phyloP scores from a whole-genome alignment of 2,797 vertebrate species.

The Myotis findleyi region DNA sequence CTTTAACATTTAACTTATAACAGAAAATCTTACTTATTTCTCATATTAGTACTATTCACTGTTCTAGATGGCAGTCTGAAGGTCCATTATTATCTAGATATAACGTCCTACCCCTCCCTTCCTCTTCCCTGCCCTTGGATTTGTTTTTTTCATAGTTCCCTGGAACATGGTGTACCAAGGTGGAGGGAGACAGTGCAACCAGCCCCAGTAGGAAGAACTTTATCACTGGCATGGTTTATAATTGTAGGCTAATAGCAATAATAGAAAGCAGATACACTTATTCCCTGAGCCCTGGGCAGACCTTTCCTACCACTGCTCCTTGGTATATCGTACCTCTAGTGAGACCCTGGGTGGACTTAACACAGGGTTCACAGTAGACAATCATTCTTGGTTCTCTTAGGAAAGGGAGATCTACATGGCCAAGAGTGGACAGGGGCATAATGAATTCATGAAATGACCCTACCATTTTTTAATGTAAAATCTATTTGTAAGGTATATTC shows the following conservation, averaged over 20 bases:
- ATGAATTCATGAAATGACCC: neutral
- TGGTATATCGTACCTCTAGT: neutral
- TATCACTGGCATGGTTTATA: neutral
- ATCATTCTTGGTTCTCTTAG: neutral
- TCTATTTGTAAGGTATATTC: neutral
- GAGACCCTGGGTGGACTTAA: neutral
- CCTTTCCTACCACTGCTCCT: neutral
- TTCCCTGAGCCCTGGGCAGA: neutral
- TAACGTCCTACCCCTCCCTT: neutral
- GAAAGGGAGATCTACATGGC: neutral
- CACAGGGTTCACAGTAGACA: neutral
- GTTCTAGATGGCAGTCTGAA: neutral
- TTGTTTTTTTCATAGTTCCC: neutral
- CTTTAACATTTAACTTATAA: slow-evolving; percentile 30
- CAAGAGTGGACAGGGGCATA: neutral
- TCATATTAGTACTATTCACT: neutral
- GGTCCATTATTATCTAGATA: neutral
- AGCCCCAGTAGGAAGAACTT: neutral
- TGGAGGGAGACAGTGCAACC: neutral
- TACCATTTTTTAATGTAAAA: neutral
- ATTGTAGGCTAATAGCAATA: neutral
- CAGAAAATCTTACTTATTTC: neutral
- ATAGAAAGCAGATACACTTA: neutral
- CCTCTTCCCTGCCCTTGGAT: neutral
- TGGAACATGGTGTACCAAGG: neutral